Base-by-base conservation (phyloP, 2,888 invertebrate species). In the Clunio marinus region DNA sequence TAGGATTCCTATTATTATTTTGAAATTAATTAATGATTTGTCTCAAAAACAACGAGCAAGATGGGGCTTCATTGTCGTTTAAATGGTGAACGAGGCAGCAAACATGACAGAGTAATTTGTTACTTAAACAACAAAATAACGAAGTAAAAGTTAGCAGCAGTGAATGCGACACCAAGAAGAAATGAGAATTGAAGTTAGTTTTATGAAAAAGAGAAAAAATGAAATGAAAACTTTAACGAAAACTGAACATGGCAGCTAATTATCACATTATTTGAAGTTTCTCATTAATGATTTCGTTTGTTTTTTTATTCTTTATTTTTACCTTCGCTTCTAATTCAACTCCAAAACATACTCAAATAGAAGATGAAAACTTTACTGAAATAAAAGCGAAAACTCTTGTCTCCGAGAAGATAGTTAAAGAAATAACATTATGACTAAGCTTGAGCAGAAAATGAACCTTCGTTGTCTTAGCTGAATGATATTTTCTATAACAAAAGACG, bases 241-340 rank as follows among this genome's bases (percentile, higher is more conserved):
- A 57, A 57, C n/a, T n/a, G 57, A 57, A 57, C 57, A 45, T 45
- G 63, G 45, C 41, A 41, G 63, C 41, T 63, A 63, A 63, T 63
- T 63, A 63, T 63, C 63, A 63, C 63, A 63, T 63, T 63, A 63
- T 63, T 60, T 60, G 37, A 60, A 60, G 41, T 41, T 60, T 41
- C 37, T 60, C 46, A 27, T 63, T 63, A 63, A 63, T 63, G 63
- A 46, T 37, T 63, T 63, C 63, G 46, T 63, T 63, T 46, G 45
- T 63, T 35, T 35, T 20, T 37, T 60, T 28, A n/a, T 22, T 57
- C 15, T 27, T 57, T 57, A 4, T 17, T 45, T 45, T 45, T n/a
- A n/a, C 8, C 57, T 25, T 13, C 27, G 45, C 13, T 15, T 45
- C 13, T 7, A 7, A 45, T 17, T 13, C 45, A 17, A 45, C 15